Evolutionary conservation across 2,888 invertebrate genomes (phyloP), one percentile per base, ranked within the genome.

Genomic region (Nysson spinosus): DNA sequence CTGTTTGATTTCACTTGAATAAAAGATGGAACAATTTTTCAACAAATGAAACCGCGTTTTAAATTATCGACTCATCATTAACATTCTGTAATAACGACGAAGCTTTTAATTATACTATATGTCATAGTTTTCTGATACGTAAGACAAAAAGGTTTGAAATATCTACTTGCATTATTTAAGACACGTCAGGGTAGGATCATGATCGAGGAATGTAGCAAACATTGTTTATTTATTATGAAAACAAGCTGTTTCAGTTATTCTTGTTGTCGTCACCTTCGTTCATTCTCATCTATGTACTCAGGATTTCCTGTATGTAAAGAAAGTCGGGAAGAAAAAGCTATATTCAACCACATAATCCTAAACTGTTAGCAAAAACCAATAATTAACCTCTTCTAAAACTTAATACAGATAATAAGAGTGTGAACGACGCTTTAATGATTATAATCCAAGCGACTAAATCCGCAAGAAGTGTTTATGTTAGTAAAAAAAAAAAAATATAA

Each of bases 401-500:
- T 5, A 34, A 14, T 4, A 6, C 4, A 12, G 5, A 7, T 34
- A 34, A 14, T 4, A 30, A 2, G n/a, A n/a, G 30, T n/a, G 11
- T n/a, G 9, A 11, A 34, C 4, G 16, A 14, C 14, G 16, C 34
- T 34, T 34, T 7, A 14, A 34, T 14, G 4, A 34, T 14, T 34
- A n/a, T 20, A 50, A 19, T 40, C 16, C 42, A 57, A 42, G 51
- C 51, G n/a, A 57, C 14, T 22, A 40, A 30, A 22, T 12, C 4
- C 42, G 24, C 12, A 16, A 46, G 52, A 49, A 22, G 46, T 56
- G 35, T 35, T 9, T 39, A 26, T 7, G 34, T 46, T 58, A 24
- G 39, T 73, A 65, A 73, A 58, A 65, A 68, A 57, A 52, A 64
- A 67, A 62, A 46, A 44, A 47, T 62, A 60, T 56, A 58, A 54